Evolutionary conservation across 1,140 invertebrate genomes (phyloP), one percentile per base, ranked within the genome.

Genomic region (Pararge aegeria): DNA sequence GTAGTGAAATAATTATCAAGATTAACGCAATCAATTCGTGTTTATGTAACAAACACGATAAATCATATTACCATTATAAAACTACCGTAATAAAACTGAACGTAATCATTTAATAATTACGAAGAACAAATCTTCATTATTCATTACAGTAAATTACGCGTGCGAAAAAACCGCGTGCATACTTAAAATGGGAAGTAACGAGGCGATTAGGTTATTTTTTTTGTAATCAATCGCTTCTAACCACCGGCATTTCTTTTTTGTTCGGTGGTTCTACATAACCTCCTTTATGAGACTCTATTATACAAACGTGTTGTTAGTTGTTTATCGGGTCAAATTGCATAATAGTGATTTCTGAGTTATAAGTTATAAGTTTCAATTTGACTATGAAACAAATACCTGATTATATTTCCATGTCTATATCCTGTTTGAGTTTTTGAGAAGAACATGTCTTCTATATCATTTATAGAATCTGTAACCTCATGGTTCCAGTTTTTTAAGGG

Each of bases 331-430:
- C 55, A 48, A 63, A 65, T 86, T 83, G 68, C 76, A 74, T 78
- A 83, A 86, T 42, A 58, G 51, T 56, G 61, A 62, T 75, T 76
- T 73, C 69, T 82, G 68, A 74, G 78, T 75, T 77, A 66, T 55
- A 50, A n/a, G n/a, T n/a, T n/a, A 64, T 66, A 66, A 67, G 69
- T 75, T 74, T 67, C 62, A n/a, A n/a, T n/a, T n/a, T n/a, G 66
- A 52, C 64, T 56, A 61, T 55, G 46, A 72, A 52, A 62, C n/a
- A n/a, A n/a, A n/a, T n/a, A n/a, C n/a, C n/a, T n/a, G n/a, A n/a
- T n/a, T n/a, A n/a, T n/a, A n/a, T n/a, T n/a, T n/a, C n/a, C n/a
- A n/a, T n/a, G n/a, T n/a, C n/a, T n/a, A n/a, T n/a, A n/a, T n/a
- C n/a, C n/a, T n/a, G n/a, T n/a, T n/a, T n/a, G n/a, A n/a, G n/a